Percentiles rank a stretch among this genome's conserved stretches.
phyloP scores from a whole-genome alignment of 2,888 invertebrate species.

The Drosophila siamana region DNA sequence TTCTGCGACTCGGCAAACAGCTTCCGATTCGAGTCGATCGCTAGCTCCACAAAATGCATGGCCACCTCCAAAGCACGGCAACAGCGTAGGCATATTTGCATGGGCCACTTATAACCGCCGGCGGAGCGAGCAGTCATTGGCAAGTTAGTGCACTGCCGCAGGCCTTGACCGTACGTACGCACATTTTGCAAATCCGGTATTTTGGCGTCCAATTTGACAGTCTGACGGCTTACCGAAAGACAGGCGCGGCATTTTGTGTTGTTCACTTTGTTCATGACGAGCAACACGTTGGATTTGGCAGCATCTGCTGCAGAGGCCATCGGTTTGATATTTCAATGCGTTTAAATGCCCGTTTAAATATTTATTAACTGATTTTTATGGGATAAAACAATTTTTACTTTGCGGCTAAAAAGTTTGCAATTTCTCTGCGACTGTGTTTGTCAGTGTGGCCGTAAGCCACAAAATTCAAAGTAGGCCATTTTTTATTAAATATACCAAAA shows the following conservation, averaged over 20 bases:
- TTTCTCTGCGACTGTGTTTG: constrained; percentile 22
- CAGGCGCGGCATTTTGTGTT: constrained; percentile 76
- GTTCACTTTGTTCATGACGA: constrained; percentile 62
- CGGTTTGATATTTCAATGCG: not conserved
- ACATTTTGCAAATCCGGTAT: constrained; percentile 62
- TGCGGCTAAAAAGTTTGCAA: constrained; percentile 3
- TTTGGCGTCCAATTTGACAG: constrained; percentile 56
- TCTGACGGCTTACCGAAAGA: constrained; percentile 65
- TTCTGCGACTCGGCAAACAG: constrained; percentile 61
- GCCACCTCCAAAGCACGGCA: constrained; percentile 78
- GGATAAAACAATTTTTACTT: constrained; percentile 4
- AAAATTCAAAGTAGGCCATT: not conserved
- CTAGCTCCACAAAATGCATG: constrained; percentile 75
- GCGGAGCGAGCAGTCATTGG: constrained; percentile 37
- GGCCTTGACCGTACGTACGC: constrained; percentile 67
- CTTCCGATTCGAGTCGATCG: constrained; percentile 64
- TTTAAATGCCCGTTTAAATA: not conserved
- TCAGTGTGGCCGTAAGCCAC: not conserved
- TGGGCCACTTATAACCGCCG: constrained; percentile 67
- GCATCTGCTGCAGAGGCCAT: constrained; percentile 62
- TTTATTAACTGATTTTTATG: not conserved
- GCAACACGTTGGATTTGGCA: constrained; percentile 52
- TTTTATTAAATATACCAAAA: not conserved
- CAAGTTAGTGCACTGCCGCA: constrained; percentile 61
- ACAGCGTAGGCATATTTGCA: constrained; percentile 76